These are phyloP conservation scores for Margarornis squamiger DNA, from an alignment of 2,797 vertebrate species.

Conservation along the genomic window DNA sequence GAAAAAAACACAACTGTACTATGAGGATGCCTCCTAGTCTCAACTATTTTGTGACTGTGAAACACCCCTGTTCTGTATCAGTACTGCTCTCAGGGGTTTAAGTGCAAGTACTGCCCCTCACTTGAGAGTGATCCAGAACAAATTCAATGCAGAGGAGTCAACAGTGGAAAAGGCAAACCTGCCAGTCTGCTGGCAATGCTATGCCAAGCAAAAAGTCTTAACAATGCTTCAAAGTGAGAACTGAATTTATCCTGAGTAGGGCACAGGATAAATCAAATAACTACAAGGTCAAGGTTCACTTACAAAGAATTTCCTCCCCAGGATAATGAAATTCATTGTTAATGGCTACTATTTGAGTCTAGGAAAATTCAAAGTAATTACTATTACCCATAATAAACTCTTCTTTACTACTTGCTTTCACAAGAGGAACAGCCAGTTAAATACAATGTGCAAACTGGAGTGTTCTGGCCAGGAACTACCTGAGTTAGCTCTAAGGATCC, in stretches of 20 bases:
- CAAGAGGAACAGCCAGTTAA: neutral
- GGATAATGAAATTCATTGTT: neutral
- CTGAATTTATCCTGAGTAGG: neutral
- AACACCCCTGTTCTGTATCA: neutral
- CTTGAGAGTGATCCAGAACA: neutral
- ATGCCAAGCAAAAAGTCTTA: neutral
- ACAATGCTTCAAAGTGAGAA: neutral
- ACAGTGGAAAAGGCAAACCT: neutral
- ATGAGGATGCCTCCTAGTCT: neutral
- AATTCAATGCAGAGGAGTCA: neutral
- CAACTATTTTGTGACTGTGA: neutral
- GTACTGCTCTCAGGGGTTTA: neutral
- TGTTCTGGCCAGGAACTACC: neutral
- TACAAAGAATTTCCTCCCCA: neutral
- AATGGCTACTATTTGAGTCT: neutral
- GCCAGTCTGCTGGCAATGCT: neutral
- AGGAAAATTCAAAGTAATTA: neutral
- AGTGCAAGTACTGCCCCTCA: neutral
- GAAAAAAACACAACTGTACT: neutral
- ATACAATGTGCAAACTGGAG: neutral
- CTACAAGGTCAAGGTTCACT: neutral
- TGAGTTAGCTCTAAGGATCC: accelerated
- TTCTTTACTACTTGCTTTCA: neutral
- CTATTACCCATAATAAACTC: neutral
- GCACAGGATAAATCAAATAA: neutral